Evolutionary conservation across 2,888 invertebrate species (phyloP).

Genomic region (Lypha dubia): DNA sequence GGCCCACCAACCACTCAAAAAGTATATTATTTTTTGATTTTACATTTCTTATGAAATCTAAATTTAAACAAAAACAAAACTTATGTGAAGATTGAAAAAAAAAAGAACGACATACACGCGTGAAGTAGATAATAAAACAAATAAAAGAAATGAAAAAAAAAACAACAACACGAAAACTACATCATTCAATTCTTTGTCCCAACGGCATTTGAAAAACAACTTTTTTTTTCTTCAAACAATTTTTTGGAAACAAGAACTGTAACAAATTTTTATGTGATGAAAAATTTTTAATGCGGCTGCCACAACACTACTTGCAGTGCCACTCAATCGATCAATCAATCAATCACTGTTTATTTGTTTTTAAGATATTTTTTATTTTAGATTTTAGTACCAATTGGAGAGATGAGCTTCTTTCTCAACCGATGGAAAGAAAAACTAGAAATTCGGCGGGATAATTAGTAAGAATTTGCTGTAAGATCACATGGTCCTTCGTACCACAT

Average conservation of each 20-base stretch:
- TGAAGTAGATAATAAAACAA: neutral
- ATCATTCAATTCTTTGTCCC: conserved; percentile 26
- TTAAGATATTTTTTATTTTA: neutral
- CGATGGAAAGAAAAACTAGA: no score
- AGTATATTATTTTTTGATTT: conserved; percentile 20
- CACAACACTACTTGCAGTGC: conserved; percentile 43
- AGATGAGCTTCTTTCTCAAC: neutral
- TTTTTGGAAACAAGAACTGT: conserved; percentile 27
- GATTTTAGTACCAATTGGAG: neutral
- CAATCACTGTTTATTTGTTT: conserved; percentile 35
- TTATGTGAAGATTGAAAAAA: conserved; percentile 32
- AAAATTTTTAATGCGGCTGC: conserved; percentile 23
- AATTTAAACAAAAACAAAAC: conserved; percentile 43
- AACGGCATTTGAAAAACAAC: conserved; percentile 20
- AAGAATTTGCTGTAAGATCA: no score
- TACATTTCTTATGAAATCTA: conserved; percentile 50
- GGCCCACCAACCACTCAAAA: conserved; percentile 28
- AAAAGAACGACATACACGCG: no score
- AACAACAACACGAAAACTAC: neutral
- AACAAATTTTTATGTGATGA: neutral
- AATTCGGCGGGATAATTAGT: no score
- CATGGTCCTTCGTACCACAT: no score
- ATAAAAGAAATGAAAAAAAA: neutral
- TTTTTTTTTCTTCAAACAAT: conserved; percentile 18
- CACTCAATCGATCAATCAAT: conserved; percentile 65